Evolutionary conservation across 2,113 vertebrate genomes (phyloP).

Genomic region (Zapus hudsonius): DNA sequence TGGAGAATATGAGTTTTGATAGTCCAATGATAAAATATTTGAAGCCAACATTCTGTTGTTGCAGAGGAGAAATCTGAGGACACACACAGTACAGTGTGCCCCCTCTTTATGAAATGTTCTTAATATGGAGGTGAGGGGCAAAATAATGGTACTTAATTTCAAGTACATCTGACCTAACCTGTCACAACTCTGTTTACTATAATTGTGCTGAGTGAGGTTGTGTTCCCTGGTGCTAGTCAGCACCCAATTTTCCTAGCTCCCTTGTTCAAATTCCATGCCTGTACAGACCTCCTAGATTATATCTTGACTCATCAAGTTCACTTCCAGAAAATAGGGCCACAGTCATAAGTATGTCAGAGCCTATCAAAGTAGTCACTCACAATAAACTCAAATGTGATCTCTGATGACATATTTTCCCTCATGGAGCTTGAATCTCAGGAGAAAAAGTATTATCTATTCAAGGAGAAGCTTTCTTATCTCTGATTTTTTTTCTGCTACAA

Average conservation of each 20-base stretch:
- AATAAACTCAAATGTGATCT: not conserved
- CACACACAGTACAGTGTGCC: not conserved
- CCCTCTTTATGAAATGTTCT: not conserved
- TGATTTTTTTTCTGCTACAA: not conserved
- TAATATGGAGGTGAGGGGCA: not conserved
- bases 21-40: not conserved
- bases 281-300: not conserved
- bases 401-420: not conserved
- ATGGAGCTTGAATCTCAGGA: not conserved
- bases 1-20: too few species aligned
- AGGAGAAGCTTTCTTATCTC: not conserved
- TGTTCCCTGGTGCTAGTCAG: not conserved
- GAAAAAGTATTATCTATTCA: not conserved
- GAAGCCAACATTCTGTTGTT: not conserved
- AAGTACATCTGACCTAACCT: not conserved
- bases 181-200: not conserved
- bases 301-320: slow-evolving; percentile 4
- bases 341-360: not conserved
- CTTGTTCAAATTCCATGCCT: not conserved
- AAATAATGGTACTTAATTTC: not conserved
- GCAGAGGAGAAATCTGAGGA: not conserved
- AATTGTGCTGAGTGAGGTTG: not conserved
- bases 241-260: not conserved
- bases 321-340: not conserved
- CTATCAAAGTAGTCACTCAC: not conserved